phyloP scores from a whole-genome alignment of 2,888 invertebrate species.

The Invenusta paracnida region DNA sequence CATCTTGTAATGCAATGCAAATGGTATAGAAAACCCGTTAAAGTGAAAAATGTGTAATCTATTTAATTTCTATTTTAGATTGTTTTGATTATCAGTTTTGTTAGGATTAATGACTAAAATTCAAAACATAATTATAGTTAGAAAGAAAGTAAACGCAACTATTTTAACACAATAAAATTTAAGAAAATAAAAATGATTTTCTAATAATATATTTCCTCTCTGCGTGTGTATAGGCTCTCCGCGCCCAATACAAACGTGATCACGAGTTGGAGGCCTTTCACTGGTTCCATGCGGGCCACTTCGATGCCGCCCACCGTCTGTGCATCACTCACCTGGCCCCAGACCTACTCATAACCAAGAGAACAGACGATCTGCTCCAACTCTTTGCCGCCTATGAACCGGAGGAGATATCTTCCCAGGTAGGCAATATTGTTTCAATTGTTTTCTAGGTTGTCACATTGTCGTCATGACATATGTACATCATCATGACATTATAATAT shows the following conservation, averaged over 20 bases:
- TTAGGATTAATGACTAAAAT: too few relatives aligned
- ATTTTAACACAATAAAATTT: too few relatives aligned
- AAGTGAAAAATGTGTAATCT: too few relatives aligned
- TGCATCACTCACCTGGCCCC: neutral
- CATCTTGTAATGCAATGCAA: neutral
- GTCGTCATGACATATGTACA: too few relatives aligned
- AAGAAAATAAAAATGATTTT: too few relatives aligned
- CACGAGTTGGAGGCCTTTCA: neutral
- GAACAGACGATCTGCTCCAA: neutral
- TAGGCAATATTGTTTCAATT: too few relatives aligned
- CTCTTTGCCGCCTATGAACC: neutral
- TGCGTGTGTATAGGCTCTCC: slow-evolving; percentile 63
- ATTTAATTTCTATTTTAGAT: too few relatives aligned
- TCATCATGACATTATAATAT: too few relatives aligned
- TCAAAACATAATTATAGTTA: too few relatives aligned
- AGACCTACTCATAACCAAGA: neutral
- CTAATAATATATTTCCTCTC: slow-evolving; percentile 65
- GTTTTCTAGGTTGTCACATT: too few relatives aligned
- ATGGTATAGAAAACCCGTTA: neutral
- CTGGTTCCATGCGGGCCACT: neutral
- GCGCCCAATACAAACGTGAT: slow-evolving; percentile 46
- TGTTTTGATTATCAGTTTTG: too few relatives aligned
- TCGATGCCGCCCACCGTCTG: neutral
- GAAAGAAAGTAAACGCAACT: too few relatives aligned
- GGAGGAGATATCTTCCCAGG: neutral